Base-by-base conservation (phyloP, 2,797 vertebrate genomes). In the Cynodonichthys magdalenae region DNA sequence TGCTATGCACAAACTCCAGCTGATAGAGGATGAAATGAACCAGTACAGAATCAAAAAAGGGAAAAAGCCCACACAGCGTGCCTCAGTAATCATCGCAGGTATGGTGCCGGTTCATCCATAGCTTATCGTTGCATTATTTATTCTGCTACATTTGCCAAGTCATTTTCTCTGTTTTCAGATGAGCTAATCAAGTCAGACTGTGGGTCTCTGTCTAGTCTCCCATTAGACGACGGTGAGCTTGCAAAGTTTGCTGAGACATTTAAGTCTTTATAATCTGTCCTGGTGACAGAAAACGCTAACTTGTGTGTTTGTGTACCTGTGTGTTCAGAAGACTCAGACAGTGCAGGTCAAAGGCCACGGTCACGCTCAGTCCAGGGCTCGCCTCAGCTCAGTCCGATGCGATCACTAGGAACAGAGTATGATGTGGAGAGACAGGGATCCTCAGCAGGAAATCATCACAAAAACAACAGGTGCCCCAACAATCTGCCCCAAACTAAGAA, bases 1-100 rank as follows among this genome's bases (percentile, higher is more conserved):
- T 12, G 95, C 97, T 14, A 91, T 99, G 84, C 96, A 95, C 77
- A 97, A 91, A 68, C 95, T 99, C 1, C 96, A 98, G 87, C 96
- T 96, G 87, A 95, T 96, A n/a, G 96, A 99, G 86, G 95, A 97
- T 2, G 92, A 96, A 69, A 98, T 98, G 87, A 98, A 99, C 42
- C 95, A 96, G 49, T 99, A 97, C 34, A 89, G 96, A 56, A 94
- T 98, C 79, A 95, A 97, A 67, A 95, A 94, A 70, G 96, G 96
- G 7, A 96, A 97, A 80, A 98, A 95, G 69, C 95, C 96, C 60
- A 95, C 94, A 0, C 96, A 95, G 87, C 95, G 96, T 61, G 94
- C 96, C 27, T 89, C 95, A 0, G 89, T 94, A 18, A 91, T 92
- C 63, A 90, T 96, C 7, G 92, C 95, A 90, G 97, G 96, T 98